Evolutionary conservation across 2,888 invertebrate genomes (phyloP).

Genomic region (Allolobophora icterica): DNA sequence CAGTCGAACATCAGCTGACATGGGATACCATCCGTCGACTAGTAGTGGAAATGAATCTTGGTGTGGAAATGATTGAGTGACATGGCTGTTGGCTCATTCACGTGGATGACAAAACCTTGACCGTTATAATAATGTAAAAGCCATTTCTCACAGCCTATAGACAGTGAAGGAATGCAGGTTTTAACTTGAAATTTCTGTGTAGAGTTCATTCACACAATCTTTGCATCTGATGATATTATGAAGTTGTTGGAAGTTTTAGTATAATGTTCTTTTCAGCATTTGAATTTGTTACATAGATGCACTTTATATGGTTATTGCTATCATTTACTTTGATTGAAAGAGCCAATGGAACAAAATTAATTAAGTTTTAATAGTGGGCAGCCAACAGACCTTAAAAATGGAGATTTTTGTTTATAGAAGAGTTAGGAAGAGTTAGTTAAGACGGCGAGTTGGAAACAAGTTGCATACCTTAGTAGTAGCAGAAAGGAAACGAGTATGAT

Average conservation of each 20-base stretch:
- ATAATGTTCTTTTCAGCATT: constrained; percentile 6
- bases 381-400: no score
- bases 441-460: no score
- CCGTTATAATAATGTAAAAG: background rate
- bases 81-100: background rate
- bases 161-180: background rate
- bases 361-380: no score
- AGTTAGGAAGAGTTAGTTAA: no score
- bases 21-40: background rate
- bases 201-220: background rate
- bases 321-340: no score
- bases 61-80: background rate
- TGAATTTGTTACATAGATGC: background rate
- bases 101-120: background rate
- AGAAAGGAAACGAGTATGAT: no score
- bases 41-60: constrained; percentile 4
- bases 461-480: no score
- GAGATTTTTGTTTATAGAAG: no score
- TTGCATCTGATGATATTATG: background rate
- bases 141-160: background rate
- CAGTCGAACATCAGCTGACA: constrained; percentile 14
- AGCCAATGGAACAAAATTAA: no score
- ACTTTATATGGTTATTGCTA: no score
- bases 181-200: background rate
- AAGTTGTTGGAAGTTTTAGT: background rate